Evolutionary conservation across 64 coral and sea anemone species (phyloP), one percentile per base, ranked within the genome.

Genomic region (Actinia equina): DNA sequence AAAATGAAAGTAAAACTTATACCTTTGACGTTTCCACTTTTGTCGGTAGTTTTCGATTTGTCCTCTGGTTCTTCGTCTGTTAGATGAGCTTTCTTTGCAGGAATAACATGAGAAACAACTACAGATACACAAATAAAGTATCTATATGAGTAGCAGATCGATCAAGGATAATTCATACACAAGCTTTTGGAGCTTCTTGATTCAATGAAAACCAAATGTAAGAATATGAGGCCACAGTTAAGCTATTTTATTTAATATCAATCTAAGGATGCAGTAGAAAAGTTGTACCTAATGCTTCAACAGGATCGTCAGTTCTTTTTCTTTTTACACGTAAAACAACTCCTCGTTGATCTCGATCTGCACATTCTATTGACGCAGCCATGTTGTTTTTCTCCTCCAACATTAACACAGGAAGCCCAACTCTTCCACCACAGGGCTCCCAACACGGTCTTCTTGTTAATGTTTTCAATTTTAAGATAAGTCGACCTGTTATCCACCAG

Each of bases 271-370:
- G 12, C 27, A n/a, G 3, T 37, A 30, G 5, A 41, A 74, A 2
- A 41, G 12, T 19, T 74, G 52, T 70, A 91, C 89, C 84, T 62
- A 91, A 82, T 52, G 89, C 89, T 86, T 91, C 89, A 17, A 91
- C 43, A 43, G 89, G 74, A 74, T 91, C 89, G 19, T 87, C 89
- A 3, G 84, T 87, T 87, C 89, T 82, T 58, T 91, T 91, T 41
- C 89, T 84, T 87, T 91, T 91, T 80, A 91, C 85, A 3, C 89
- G 77, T 59, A 91, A 62, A 45, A 91, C 85, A 11, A 91, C 84
- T 4, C 78, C 78, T 58, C 55, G 43, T 84, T 84, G 46, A 59
- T 59, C 55, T 43, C 3, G 16, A 22, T 85, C 12, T 9, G 30
- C 3, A 19, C 83, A 60, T 30, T 63, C 59, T 10, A 60, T 23